Evolutionary conservation across 2,113 vertebrate genomes (phyloP).

Genomic region (Nycticorax nycticorax): DNA sequence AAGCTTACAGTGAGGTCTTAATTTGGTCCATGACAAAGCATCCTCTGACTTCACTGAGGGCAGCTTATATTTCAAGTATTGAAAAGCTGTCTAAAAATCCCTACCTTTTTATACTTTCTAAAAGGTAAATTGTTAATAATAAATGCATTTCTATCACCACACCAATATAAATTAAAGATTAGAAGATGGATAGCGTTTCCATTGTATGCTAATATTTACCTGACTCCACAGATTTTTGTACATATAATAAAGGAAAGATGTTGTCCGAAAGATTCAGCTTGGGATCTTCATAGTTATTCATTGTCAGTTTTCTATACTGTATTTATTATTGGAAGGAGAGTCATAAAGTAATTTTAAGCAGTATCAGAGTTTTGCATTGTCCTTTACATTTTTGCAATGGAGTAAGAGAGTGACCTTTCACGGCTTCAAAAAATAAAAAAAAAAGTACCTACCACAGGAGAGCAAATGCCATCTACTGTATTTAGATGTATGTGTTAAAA

Average conservation of each 20-base stretch:
- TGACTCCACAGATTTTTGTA: neutral
- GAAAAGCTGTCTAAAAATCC: conserved; percentile 9
- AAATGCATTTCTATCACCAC: neutral
- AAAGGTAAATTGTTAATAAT: neutral
- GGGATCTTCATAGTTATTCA: neutral
- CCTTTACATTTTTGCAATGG: neutral
- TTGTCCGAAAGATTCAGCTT: neutral
- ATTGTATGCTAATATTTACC: neutral
- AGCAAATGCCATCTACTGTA: neutral
- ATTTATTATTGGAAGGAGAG: neutral
- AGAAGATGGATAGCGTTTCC: neutral
- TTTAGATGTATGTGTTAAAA: neutral
- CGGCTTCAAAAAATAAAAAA: neutral
- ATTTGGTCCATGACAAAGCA: neutral
- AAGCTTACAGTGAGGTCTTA: neutral
- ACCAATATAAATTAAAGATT: conserved; percentile 4
- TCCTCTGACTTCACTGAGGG: neutral
- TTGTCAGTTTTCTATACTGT: neutral
- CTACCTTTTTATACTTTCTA: neutral
- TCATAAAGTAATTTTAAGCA: neutral
- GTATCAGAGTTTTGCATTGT: neutral
- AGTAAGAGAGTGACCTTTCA: neutral
- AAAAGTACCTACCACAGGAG: neutral
- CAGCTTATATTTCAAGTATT: neutral
- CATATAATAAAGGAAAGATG: neutral